Percentiles rank a stretch among this genome's conserved stretches.
phyloP scores from a whole-genome alignment of 2,888 invertebrate genomes.

The Branchellion lobata region DNA sequence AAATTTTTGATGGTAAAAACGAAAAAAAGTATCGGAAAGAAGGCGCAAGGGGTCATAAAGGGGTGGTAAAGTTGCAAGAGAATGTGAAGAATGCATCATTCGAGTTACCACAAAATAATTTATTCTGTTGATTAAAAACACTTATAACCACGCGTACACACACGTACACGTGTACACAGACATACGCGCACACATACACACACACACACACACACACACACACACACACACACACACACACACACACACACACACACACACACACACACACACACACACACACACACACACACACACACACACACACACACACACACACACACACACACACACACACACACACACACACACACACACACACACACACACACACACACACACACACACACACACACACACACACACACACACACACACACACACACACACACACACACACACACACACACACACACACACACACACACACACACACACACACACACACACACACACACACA shows the following conservation, averaged over 20 bases:
- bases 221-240: slow-evolving; percentile 48
- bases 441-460: slow-evolving; percentile 47
- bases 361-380: slow-evolving; percentile 42
- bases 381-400: slow-evolving; percentile 35
- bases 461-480: slow-evolving; percentile 47
- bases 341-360: slow-evolving; percentile 37
- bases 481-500: slow-evolving; percentile 43
- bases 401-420: slow-evolving; percentile 40
- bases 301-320: slow-evolving; percentile 49
- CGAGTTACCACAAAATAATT: not conserved
- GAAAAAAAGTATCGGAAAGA: too few species aligned
- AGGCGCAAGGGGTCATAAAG: too few species aligned
- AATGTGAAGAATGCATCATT: too few species aligned
- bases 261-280: slow-evolving; percentile 41
- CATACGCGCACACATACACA: slow-evolving; percentile 38
- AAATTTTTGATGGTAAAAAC: too few species aligned
- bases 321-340: slow-evolving; percentile 33
- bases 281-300: slow-evolving; percentile 49
- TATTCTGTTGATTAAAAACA: not conserved
- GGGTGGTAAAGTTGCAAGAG: too few species aligned
- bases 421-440: slow-evolving; percentile 44
- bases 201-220: slow-evolving; percentile 43
- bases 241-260: slow-evolving; percentile 48
- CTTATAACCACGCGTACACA: not conserved
- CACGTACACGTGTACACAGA: not conserved